Base-by-base conservation (phyloP, 2,113 vertebrate genomes). In the Etheostoma spectabile region DNA sequence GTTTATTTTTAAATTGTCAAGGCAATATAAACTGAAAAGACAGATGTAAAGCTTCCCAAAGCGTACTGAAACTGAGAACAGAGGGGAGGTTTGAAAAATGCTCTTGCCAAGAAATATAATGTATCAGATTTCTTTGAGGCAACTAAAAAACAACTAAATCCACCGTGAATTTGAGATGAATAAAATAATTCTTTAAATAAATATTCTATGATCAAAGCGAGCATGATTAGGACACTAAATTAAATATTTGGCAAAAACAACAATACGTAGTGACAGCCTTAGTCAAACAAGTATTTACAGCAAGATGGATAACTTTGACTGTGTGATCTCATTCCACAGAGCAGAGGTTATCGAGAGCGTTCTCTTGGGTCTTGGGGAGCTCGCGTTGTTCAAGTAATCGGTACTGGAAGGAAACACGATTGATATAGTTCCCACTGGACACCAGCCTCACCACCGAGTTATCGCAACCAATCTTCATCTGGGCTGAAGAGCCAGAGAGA, bases 381-480 rank as follows among this genome's bases (percentile, higher is more conserved):
- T 97, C 96, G 0, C 91, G 91, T 1, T 93, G 93, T 49, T 97
- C 94, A 16, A 99, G 94, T 42, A 98, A 96, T 51, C 93, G 95
- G 67, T 99, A 99, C 76, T 98, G 97, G 91, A 99, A 98, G 2
- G 97, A 97, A 84, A 99, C 96, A 5, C 96, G 96, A 81, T 99
- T 99, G 79, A 98, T 76, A 22, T 97, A 97, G 77, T 96, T 97
- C 52, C 98, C 98, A 0, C 98, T 99, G 90, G 98, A 99, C 68
- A 99, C 96, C 95, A 99, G 93, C 78, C 98, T 92, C 85, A 99
- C 91, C 89, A 99, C 98, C 0, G 97, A 96, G 87, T 99, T 98
- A 93, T 99, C 98, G 90, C 98, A 99, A 61, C 97, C 96, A 22
- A 99, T 96, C 94, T 97, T 98, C 96, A 99, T 96, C 93, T 98